Percentiles rank a stretch among this genome's conserved stretches.
phyloP scores from a whole-genome alignment of 2,888 invertebrate genomes.

The Clanis bilineata region DNA sequence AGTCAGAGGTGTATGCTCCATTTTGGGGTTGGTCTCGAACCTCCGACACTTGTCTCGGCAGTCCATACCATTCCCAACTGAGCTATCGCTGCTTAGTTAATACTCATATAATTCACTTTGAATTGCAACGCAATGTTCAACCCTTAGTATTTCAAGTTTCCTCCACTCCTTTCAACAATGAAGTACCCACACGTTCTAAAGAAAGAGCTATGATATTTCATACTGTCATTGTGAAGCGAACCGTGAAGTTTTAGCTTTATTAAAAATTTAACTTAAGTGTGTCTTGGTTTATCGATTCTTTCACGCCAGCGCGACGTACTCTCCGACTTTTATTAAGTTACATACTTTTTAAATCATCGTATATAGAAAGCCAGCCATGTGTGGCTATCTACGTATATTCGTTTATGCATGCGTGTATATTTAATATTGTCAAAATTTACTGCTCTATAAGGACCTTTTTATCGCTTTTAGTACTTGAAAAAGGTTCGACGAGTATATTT shows the following conservation, averaged over 20 bases:
- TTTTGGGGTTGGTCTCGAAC: too few relatives aligned
- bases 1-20: too few relatives aligned
- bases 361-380: slow-evolving; percentile 3
- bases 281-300: slow-evolving; percentile 34
- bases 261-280: slow-evolving; percentile 46
- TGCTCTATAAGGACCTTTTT: slow-evolving; percentile 4
- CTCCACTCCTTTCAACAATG: slow-evolving; percentile 41
- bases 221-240: slow-evolving; percentile 49
- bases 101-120: not conserved
- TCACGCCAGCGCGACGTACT: slow-evolving; percentile 21
- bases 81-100: too few relatives aligned
- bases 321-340: slow-evolving; percentile 17
- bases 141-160: slow-evolving; percentile 34
- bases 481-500: not conserved
- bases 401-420: not conserved
- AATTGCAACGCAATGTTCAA: not conserved
- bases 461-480: slow-evolving; percentile 1
- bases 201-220: slow-evolving; percentile 62
- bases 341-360: slow-evolving; percentile 3
- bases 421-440: not conserved
- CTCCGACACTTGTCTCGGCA: too few relatives aligned
- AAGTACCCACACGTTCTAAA: slow-evolving; percentile 44
- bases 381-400: slow-evolving; percentile 4
- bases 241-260: slow-evolving; percentile 59
- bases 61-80: too few relatives aligned